Base-by-base conservation (phyloP, 2,888 invertebrate genomes). In the Copidosoma aretas region DNA sequence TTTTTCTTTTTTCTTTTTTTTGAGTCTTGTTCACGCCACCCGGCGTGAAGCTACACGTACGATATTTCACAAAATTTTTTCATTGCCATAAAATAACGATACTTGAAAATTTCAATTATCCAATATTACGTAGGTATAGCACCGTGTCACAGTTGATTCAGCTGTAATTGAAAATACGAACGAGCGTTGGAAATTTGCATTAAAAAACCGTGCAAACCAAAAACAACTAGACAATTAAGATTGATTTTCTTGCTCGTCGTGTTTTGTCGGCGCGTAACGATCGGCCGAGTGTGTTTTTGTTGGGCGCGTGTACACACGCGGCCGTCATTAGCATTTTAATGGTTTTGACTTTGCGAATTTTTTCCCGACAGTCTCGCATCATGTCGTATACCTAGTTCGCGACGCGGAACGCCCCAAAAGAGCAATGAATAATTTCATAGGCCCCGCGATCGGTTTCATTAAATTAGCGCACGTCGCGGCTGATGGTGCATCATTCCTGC, bases 401-500 rank as follows among this genome's bases (percentile, higher is more conserved):
- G 54, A 62, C 61, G 59, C 56, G 49, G 32, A 22, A 60, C 56
- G 24, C 64, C 60, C 49, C 41, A 46, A 32, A 68, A 71, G 54
- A 71, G 64, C 60, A 67, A 64, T 65, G 64, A 70, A 67, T 60
- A 67, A 59, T 56, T 57, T 60, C 54, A 58, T 53, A 53, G 57
- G 51, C 54, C 49, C 68, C 60, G 24, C 63, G 65, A 71, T 71
- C 66, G 60, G 63, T 71, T 71, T 68, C 68, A 71, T 71, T 71
- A 71, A 71, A 68, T 71, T 71, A 71, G 60, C 68, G 60, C 62
- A 49, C 62, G 60, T 66, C 57, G 64, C 49, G n/a, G n/a, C n/a
- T n/a, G n/a, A n/a, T 63, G 63, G 62, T 68, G 63, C 68, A 64
- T 68, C 68, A 60, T 57, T 54, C 57, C 39, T n/a, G 43, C 56